Evolutionary conservation across 1,140 invertebrate genomes (phyloP), one percentile per base, ranked within the genome.

Genomic region (Lerema accius): DNA sequence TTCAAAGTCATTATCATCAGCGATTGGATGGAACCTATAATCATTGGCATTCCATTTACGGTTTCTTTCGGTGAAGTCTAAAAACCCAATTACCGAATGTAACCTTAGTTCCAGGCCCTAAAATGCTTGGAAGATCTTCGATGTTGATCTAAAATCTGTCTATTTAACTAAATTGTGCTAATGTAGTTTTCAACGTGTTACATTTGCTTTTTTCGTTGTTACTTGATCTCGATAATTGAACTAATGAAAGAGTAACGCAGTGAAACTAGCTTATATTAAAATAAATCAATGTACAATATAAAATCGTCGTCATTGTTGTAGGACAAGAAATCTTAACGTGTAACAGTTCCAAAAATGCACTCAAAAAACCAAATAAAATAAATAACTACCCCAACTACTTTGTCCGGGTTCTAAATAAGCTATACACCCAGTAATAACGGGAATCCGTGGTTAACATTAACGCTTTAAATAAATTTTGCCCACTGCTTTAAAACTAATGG

Each of bases 401-500:
- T 13, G 56, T 28, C 23, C 51, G 26, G 40, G 55, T 63, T 56
- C 35, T 55, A 49, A 49, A 32, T 35, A 28, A 17, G 51, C 61
- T 59, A n/a, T 16, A 15, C 19, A 67, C 61, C 50, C 67, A 55
- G 23, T 60, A 62, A 61, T 70, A 61, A 67, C 53, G 72, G 79
- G 77, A 74, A 65, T 67, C 69, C 65, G 49, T 71, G 73, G 76
- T 74, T 75, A 69, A 73, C 51, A 72, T 76, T 82, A 83, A 82
- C 68, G 78, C 76, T 84, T 78, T 46, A 65, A 73, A 67, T 65
- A 80, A 73, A 73, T 60, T 32, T 61, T 65, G 73, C 68, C 79
- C 73, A 78, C 61, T 62, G 82, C 82, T 84, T 86, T 66, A 45
- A 72, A 67, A 78, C 73, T 75, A 76, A 76, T 76, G 73, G 43